A percentile compares a stretch with the other conserved stretches of the same genome.
Evolutionary conservation across 2,797 vertebrate genomes (phyloP).

Genomic region (Fundulus diaphanus): DNA sequence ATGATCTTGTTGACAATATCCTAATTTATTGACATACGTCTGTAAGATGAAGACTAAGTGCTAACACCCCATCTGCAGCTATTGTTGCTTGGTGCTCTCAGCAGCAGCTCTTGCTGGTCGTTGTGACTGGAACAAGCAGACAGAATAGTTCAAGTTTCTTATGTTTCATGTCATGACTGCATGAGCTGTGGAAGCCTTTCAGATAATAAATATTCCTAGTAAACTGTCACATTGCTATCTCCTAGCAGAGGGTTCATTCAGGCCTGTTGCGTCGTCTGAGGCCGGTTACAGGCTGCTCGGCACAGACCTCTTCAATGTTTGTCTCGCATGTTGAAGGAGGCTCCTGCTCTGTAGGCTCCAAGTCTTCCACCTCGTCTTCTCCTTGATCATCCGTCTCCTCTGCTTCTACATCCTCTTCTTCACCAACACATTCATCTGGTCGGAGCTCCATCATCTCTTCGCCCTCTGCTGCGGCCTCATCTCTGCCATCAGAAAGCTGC

Average conservation of each 20-base stretch:
- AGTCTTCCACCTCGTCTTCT: slow-evolving; percentile 31
- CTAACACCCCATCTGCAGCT: neutral
- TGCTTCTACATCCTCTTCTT: slow-evolving; percentile 7
- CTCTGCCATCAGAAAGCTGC: slow-evolving; percentile 13
- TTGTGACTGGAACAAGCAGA: slow-evolving; percentile 21
- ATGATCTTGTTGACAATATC: neutral
- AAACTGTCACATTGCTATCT: slow-evolving; percentile 27
- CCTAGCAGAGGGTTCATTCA: slow-evolving; percentile 71
- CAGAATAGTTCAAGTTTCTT: slow-evolving; percentile 1
- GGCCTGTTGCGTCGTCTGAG: slow-evolving; percentile 85
- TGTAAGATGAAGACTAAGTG: neutral
- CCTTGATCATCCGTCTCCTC: slow-evolving; percentile 11
- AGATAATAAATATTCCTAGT: slow-evolving; percentile 56
- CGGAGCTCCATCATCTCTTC: slow-evolving; percentile 43
- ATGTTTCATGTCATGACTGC: neutral
- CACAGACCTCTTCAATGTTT: slow-evolving; percentile 62
- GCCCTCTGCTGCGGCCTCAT: slow-evolving; percentile 31
- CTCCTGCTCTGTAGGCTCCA: slow-evolving; percentile 44
- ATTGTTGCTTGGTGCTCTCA: neutral
- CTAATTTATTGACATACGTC: neutral
- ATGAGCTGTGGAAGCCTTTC: slow-evolving; percentile 19
- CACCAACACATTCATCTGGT: slow-evolving; percentile 37
- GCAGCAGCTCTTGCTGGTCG: neutral
- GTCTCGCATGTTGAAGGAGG: slow-evolving; percentile 44
- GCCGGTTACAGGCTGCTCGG: slow-evolving; percentile 50